phyloP scores from a whole-genome alignment of 1,140 invertebrate genomes.

The Drosophila pallidifrons region DNA sequence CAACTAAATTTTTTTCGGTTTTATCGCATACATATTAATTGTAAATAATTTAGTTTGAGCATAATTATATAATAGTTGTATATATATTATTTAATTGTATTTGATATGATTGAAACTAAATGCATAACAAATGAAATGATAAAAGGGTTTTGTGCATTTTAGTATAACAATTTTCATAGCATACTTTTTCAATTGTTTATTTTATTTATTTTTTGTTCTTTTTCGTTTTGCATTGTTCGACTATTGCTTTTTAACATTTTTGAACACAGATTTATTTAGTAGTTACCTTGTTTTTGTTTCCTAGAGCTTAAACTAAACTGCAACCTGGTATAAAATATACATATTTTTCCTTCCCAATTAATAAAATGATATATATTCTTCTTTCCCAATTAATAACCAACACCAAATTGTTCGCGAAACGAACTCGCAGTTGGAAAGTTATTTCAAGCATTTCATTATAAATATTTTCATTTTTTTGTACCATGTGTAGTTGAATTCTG shows the following conservation, averaged over 20 bases:
- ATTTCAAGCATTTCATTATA: constrained; percentile 20
- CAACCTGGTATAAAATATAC: constrained; percentile 52
- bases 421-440: constrained; percentile 2
- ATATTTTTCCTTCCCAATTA: constrained; percentile 39
- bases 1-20: neutral
- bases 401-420: constrained; percentile 53
- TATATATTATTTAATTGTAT: constrained; percentile 31
- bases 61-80: constrained; percentile 29
- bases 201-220: constrained; percentile 48
- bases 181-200: constrained; percentile 60
- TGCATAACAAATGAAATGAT: constrained; percentile 53
- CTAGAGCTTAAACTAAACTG: constrained; percentile 68
- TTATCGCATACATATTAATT: constrained; percentile 37
- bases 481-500: constrained; percentile 31
- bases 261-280: constrained; percentile 57
- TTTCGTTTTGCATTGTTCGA: constrained; percentile 44
- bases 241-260: constrained; percentile 85
- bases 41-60: constrained; percentile 35
- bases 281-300: constrained; percentile 66
- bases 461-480: constrained; percentile 2
- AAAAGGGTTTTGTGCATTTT: constrained; percentile 76
- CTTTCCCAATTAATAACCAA: constrained; percentile 61
- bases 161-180: constrained; percentile 74
- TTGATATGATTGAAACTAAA: constrained; percentile 59
- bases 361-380: constrained; percentile 34